These are phyloP conservation scores for Sminthopsis crassicaudata DNA, from an alignment of 2,113 vertebrate genomes.

Conservation along the genomic window DNA sequence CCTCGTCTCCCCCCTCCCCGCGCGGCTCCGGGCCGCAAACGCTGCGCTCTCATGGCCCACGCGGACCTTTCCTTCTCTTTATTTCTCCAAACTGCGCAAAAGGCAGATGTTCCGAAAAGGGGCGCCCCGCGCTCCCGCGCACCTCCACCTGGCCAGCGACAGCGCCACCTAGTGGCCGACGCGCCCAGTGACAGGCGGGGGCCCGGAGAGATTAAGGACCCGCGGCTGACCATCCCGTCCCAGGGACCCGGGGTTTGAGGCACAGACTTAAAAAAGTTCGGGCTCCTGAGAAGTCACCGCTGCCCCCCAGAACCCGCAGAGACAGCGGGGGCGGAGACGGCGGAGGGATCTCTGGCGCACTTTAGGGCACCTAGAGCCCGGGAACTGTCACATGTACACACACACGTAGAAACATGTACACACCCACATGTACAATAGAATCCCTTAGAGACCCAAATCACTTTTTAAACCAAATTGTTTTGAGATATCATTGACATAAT, in stretches of 20 bases:
- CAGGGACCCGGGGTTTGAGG: too few species aligned
- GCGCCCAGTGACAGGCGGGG: background rate
- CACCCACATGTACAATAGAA: background rate
- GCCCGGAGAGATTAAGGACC: too few species aligned
- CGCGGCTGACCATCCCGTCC: too few species aligned
- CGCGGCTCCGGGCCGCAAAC: background rate
- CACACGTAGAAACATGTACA: background rate
- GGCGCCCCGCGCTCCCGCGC: too few species aligned
- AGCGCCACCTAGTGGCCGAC: background rate
- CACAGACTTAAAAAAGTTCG: background rate
- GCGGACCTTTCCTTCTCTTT: background rate
- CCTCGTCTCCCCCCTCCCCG: background rate
- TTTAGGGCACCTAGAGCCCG: too few species aligned
- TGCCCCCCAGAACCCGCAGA: too few species aligned
- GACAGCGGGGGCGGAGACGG: too few species aligned
- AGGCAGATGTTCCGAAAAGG: background rate
- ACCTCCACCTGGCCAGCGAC: background rate
- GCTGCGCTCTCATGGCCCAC: too few species aligned
- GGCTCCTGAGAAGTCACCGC: too few species aligned
- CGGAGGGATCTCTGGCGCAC: too few species aligned
- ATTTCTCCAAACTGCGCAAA: background rate
- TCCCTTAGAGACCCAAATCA: background rate
- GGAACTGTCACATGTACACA: background rate
- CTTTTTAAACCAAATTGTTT: background rate
- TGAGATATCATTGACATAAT: background rate